Evolutionary conservation across 2,888 invertebrate genomes (phyloP).

Genomic region (Miltochrista miniata): DNA sequence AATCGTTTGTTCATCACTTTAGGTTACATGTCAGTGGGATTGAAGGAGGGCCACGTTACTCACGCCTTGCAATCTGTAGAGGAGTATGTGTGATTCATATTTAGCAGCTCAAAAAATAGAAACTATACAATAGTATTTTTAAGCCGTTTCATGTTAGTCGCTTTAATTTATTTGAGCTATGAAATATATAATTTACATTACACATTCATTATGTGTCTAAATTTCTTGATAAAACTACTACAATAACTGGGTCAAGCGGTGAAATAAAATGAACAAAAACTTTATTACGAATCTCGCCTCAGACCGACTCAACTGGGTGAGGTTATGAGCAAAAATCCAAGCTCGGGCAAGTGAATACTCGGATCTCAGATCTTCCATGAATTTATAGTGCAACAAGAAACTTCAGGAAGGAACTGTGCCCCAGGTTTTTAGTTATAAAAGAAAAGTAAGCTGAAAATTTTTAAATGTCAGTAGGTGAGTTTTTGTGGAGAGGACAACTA

Average conservation of each 20-base stretch:
- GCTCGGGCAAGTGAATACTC: constrained; percentile 37
- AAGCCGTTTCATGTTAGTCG: too few species aligned
- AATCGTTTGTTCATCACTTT: too few species aligned
- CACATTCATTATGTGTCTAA: neutral
- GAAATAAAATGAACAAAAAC: constrained; percentile 47
- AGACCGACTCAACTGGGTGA: constrained; percentile 21
- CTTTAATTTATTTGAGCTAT: too few species aligned
- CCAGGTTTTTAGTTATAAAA: constrained; percentile 44
- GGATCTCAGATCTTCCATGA: constrained; percentile 40
- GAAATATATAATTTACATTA: neutral
- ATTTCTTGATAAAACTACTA: constrained; percentile 23
- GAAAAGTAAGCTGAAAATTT: constrained; percentile 40
- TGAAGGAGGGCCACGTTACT: too few species aligned
- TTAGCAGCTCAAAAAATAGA: too few species aligned
- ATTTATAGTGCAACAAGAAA: constrained; percentile 56
- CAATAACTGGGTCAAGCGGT: constrained; percentile 31
- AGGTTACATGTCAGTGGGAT: too few species aligned
- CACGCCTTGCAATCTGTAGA: too few species aligned
- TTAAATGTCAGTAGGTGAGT: constrained; percentile 37
- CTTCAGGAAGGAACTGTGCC: constrained; percentile 50
- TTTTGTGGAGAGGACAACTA: constrained; percentile 22
- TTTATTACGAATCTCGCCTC: constrained; percentile 44
- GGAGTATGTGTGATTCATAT: too few species aligned
- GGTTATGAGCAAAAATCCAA: constrained; percentile 47
- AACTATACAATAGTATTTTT: too few species aligned